Evolutionary conservation across 2,888 invertebrate species (phyloP), one percentile per base, ranked within the genome.

Genomic region (Teinopalpus imperialis): DNA sequence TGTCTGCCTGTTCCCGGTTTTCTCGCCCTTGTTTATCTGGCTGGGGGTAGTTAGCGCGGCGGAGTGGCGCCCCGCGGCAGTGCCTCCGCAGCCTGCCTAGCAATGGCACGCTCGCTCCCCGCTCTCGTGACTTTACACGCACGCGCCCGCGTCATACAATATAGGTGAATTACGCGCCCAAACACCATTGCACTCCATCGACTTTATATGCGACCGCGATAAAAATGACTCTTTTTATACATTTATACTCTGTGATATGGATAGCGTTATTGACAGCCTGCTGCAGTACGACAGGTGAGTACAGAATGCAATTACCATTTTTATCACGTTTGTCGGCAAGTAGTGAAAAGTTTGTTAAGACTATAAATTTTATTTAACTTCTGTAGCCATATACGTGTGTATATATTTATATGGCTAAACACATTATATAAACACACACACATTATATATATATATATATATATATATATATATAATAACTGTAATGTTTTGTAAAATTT

Each of bases 191-290:
- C 57, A 54, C 36, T 39, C 34, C 52, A 62, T 57, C 57, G 44
- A 53, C 48, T 48, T 67, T 69, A 64, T 63, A 72, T 74, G 75
- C 72, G 66, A 76, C 55, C 59, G 50, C 59, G 63, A 64, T 65
- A 83, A 76, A n/a, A 78, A 88, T 88, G 88, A 82, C 85, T 77
- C 73, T 80, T 85, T 87, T 86, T 83, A 72, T 87, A 86, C 76
- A 80, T 86, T 83, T 86, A 66, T 86, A 87, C 63, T 77, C 81
- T 83, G 86, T 80, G 63, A 74, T 83, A 71, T 83, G 78, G 79
- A 80, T 81, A 73, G 76, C 79, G 58, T 63, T 88, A 59, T 58
- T 83, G 61, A 74, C 77, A 48, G 66, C 66, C 53, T 81, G 79
- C 76, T 79, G 79, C 72, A 78, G 72, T 51, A 81, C 78, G 53